These are phyloP conservation scores for Tretioscincus oriximinensis DNA, from an alignment of 2,113 vertebrate species.

Conservation along the genomic window DNA sequence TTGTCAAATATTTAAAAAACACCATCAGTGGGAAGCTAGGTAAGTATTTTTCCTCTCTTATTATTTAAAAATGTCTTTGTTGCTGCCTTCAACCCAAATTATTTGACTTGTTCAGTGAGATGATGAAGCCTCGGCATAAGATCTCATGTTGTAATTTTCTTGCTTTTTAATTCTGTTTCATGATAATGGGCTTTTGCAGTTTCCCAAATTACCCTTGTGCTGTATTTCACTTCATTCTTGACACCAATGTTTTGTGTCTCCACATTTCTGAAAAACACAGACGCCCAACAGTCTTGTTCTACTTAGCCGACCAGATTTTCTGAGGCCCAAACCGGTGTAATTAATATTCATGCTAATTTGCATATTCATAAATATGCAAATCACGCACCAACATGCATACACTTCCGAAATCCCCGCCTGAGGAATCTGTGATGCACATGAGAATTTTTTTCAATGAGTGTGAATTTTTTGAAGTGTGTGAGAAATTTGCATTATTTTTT, in stretches of 20 bases:
- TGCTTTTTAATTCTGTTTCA: not conserved
- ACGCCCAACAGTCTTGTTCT: too few relatives aligned
- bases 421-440: too few relatives aligned
- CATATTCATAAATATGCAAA: too few relatives aligned
- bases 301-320: too few relatives aligned
- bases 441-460: too few relatives aligned
- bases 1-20: not conserved
- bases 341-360: too few relatives aligned
- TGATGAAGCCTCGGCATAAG: not conserved
- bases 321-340: too few relatives aligned
- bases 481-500: too few relatives aligned
- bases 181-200: not conserved
- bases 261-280: not conserved
- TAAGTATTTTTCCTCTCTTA: too few relatives aligned
- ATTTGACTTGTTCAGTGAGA: not conserved
- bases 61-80: not conserved
- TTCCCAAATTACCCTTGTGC: not conserved
- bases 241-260: not conserved
- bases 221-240: not conserved
- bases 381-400: too few relatives aligned
- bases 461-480: too few relatives aligned
- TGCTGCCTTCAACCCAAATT: not conserved
- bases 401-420: too few relatives aligned
- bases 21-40: not conserved
- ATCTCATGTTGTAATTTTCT: not conserved